Evolutionary conservation across 2,113 vertebrate species (phyloP).

Genomic region (Ctenomys sociabilis): DNA sequence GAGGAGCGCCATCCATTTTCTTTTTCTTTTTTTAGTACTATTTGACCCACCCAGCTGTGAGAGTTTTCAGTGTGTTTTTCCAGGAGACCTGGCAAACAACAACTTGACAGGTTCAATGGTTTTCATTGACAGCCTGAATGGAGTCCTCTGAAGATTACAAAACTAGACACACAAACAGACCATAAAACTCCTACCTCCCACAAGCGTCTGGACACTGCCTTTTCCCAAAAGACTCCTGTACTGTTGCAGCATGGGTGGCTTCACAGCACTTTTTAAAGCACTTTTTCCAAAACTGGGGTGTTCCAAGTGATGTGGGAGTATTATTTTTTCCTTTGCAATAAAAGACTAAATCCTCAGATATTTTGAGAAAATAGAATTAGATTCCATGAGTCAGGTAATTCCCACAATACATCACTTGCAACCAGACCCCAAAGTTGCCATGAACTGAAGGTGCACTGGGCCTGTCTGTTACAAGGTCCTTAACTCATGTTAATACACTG

Average conservation of each 20-base stretch:
- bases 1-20: constrained; percentile 66
- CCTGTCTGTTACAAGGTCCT: neutral
- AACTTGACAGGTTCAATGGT: constrained; percentile 73
- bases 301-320: constrained; percentile 65
- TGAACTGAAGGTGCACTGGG: neutral
- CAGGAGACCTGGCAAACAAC: constrained; percentile 77
- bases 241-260: constrained; percentile 72
- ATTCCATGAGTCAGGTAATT: neutral
- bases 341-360: constrained; percentile 19
- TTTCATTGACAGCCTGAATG: constrained; percentile 71
- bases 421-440: neutral
- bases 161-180: constrained; percentile 62
- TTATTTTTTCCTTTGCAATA: constrained; percentile 40
- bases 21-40: constrained; percentile 73
- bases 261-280: constrained; percentile 8
- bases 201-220: constrained; percentile 67
- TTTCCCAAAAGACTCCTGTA: constrained; percentile 63
- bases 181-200: constrained; percentile 75
- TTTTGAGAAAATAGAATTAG: constrained; percentile 42
- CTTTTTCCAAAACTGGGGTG: constrained; percentile 73
- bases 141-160: constrained; percentile 61
- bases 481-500: neutral
- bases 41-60: constrained; percentile 73
- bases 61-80: constrained; percentile 75
- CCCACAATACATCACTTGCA: constrained; percentile 19